phyloP scores from a whole-genome alignment of 2,888 invertebrate genomes.

The Xestia sexstrigata region DNA sequence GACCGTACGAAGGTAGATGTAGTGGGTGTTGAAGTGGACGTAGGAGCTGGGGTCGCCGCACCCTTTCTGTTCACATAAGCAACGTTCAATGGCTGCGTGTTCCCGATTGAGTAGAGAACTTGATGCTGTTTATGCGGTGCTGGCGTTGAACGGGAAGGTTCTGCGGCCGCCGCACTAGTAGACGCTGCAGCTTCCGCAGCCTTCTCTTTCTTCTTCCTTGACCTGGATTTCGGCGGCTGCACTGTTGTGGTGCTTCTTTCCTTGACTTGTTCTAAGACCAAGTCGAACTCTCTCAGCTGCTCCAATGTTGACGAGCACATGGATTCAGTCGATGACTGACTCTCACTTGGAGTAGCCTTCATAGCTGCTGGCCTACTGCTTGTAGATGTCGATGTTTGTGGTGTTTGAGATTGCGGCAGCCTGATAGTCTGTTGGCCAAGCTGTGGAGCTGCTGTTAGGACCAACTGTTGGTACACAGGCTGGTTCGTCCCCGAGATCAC shows the following conservation, averaged over 20 bases:
- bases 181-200: conserved; percentile 74
- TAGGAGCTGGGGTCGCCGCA: conserved; percentile 73
- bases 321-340: conserved; percentile 87
- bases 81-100: conserved; percentile 82
- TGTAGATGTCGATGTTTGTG: conserved; percentile 38
- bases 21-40: conserved; percentile 75
- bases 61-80: conserved; percentile 86
- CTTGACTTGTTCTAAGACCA: conserved; percentile 95
- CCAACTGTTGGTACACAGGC: conserved; percentile 88
- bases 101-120: conserved; percentile 84
- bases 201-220: conserved; percentile 74
- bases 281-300: conserved; percentile 95
- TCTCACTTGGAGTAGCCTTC: conserved; percentile 78
- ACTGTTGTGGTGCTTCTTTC: conserved; percentile 93
- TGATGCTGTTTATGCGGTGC: conserved; percentile 79
- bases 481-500: conserved; percentile 91
- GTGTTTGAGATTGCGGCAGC: conserved; percentile 78
- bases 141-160: conserved; percentile 61
- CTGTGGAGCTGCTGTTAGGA: conserved; percentile 87
- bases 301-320: conserved; percentile 94
- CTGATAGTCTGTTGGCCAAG: conserved; percentile 86
- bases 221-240: conserved; percentile 86
- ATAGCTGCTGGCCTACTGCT: conserved; percentile 66
- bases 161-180: conserved; percentile 71
- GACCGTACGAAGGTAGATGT: conserved; percentile 82